Evolutionary conservation across 2,888 invertebrate species (phyloP).

Genomic region (Adelphocoris suturalis): DNA sequence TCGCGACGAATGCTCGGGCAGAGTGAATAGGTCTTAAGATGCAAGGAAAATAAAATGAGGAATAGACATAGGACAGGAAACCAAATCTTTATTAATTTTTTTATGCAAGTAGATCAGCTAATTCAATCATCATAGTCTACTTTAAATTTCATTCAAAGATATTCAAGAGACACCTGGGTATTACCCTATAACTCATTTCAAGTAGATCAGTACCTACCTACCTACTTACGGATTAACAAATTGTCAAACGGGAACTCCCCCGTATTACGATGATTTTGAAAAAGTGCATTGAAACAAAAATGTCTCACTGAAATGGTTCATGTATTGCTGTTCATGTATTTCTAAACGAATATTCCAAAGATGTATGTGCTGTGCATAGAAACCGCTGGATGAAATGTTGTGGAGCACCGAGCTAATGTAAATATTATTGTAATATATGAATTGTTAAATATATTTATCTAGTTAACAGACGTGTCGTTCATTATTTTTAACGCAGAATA

Average conservation of each 20-base stretch:
- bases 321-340: neutral
- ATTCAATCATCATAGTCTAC: too few relatives aligned
- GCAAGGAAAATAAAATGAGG: too few relatives aligned
- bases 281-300: neutral
- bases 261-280: neutral
- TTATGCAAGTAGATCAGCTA: too few relatives aligned
- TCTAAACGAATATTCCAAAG: neutral
- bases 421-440: constrained; percentile 8
- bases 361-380: neutral
- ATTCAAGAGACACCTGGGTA: too few relatives aligned
- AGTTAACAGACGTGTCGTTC: neutral
- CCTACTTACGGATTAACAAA: neutral
- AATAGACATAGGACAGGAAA: too few relatives aligned
- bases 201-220: neutral
- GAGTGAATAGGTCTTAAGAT: too few relatives aligned
- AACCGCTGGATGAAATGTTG: neutral
- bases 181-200: too few relatives aligned
- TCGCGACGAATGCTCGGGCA: too few relatives aligned
- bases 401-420: neutral
- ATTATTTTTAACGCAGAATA: too few relatives aligned
- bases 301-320: neutral
- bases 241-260: neutral
- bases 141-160: too few relatives aligned
- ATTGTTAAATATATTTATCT: constrained; percentile 36
- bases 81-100: too few relatives aligned